Conservation (phyloP, 2,888 invertebrate species). For the Sericinus montela region DNA sequence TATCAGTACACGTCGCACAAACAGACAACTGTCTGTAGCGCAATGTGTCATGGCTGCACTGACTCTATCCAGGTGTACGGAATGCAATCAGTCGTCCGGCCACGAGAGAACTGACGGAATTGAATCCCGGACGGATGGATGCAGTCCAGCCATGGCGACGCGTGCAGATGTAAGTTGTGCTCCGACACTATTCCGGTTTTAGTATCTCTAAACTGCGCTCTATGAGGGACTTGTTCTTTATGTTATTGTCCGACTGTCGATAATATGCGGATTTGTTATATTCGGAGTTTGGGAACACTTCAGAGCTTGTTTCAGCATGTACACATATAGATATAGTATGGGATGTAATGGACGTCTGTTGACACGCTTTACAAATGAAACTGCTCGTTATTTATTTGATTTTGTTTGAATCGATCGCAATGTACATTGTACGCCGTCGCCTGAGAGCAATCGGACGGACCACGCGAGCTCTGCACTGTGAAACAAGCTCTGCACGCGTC, state of each 20-base stretch:
- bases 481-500: slow-evolving; percentile 3
- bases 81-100: no score
- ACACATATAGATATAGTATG: no score
- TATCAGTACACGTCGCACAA: slow-evolving; percentile 15
- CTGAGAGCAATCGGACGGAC: no score
- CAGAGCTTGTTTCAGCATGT: slow-evolving; percentile 2
- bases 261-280: not conserved
- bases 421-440: not conserved
- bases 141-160: not conserved
- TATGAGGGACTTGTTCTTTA: not conserved
- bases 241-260: not conserved
- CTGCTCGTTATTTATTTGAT: not conserved
- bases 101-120: no score
- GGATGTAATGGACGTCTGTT: no score
- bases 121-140: no score
- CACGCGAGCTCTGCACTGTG: no score
- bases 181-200: slow-evolving; percentile 8
- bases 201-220: not conserved
- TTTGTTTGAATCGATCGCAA: no score
- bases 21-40: not conserved
- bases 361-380: not conserved
- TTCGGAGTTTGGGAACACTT: slow-evolving; percentile 13
- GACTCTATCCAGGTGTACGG: no score
- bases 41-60: no score
- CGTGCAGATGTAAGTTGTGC: not conserved